Base-by-base conservation (phyloP, 1,140 invertebrate genomes). In the Drosophila ironensis region DNA sequence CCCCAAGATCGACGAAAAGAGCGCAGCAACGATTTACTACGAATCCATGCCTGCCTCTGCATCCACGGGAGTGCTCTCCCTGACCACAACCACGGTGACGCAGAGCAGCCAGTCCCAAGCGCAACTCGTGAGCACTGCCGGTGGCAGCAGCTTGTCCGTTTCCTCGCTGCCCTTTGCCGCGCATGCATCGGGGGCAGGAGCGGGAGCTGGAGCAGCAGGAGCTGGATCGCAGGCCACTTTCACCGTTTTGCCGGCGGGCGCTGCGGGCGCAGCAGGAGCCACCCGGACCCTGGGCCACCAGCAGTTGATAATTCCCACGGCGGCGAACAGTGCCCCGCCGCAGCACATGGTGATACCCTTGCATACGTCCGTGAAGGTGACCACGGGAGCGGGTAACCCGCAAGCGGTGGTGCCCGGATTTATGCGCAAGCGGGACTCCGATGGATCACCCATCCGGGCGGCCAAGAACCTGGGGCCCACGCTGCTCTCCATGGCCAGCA, bases 391-490 rank as follows among this genome's bases (percentile, higher is more conserved):
- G 4, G 74, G 66, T 2, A 77, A 38, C 44, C 73, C 14, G 35
- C 42, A 14, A 16, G 41, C 16, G 19, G 60, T 87, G 2, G 78
- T 89, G 2, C 54, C 86, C 4, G 88, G 33, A 28, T 89, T 89
- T n/a, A 75, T 89, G 72, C 78, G 88, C 9, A 89, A 89, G 51
- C 86, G 88, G 2, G 88, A 89, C 57, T 68, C 70, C 0, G 88
- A 89, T 6, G 88, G 81, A 91, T 92, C 91, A 94, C 95, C 94
- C 93, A 95, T 77, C 24, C 76, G 89, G 7, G 90, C 89, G 2
- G 92, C 91, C 5, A 93, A 93, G 61, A 93, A 93, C 87, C 86
- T 93, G 51, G 91, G 91, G 22, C 93, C 93, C 12, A 91, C 93
- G 12, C 68, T 94, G 9, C 88, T 92, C 1, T 88, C 92, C 11